Evolutionary conservation across 2,797 vertebrate genomes (phyloP).

Genomic region (Lepidocolaptes lacrymiger): DNA sequence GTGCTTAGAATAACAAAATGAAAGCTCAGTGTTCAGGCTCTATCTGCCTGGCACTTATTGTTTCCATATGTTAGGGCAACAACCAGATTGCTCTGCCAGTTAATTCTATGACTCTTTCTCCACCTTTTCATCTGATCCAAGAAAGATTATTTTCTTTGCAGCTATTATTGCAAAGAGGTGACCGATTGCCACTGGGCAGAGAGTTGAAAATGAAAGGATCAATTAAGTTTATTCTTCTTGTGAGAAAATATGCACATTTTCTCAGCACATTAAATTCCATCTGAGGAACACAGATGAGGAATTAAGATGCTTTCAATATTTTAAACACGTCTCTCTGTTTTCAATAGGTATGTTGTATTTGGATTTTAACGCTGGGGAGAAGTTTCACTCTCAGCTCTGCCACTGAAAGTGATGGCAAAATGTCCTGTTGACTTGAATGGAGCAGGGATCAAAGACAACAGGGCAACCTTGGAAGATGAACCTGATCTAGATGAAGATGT

Average conservation of each 20-base stretch:
- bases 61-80: constrained; percentile 68
- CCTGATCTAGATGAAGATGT: background rate
- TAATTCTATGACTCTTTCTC: constrained; percentile 59
- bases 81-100: constrained; percentile 55
- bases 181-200: constrained; percentile 27
- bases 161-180: constrained; percentile 50
- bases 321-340: background rate
- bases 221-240: constrained; percentile 43
- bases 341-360: background rate
- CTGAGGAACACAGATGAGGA: background rate
- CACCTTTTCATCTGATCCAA: constrained; percentile 44
- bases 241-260: constrained; percentile 41
- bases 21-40: constrained; percentile 43
- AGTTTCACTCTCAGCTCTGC: background rate
- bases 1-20: constrained; percentile 66
- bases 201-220: constrained; percentile 47
- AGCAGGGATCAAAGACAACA: background rate
- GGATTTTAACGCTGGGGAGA: background rate
- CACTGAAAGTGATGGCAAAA: background rate
- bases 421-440: background rate
- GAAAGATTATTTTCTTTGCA: constrained; percentile 64
- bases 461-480: background rate
- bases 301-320: constrained; percentile 2
- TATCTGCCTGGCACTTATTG: constrained; percentile 68
- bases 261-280: constrained; percentile 22